Evolutionary conservation across 1,140 invertebrate genomes (phyloP), one percentile per base, ranked within the genome.

Genomic region (Pseudachorutes palmiensis): DNA sequence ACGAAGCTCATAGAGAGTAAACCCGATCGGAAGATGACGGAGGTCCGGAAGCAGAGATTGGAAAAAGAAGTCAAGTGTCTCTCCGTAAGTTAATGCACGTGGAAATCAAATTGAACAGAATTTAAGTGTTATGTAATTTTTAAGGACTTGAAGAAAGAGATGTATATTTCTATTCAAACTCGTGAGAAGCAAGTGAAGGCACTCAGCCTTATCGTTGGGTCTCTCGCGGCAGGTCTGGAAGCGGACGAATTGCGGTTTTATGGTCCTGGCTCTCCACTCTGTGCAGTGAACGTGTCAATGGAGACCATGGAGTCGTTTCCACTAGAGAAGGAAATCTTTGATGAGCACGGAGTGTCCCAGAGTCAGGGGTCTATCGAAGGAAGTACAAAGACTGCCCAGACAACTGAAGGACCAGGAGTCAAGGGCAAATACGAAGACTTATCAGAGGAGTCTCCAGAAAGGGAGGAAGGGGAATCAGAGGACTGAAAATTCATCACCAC

Each of bases 1-100:
- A 92, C 93, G 0, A 90, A 91, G 79, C 84, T 94, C 1, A 96
- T 97, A 70, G 87, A 88, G 71, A 85, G 90, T 74, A 90, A 96
- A 75, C 93, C 94, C 0, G 91, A 94, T 76, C 83, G 93, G 75
- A 86, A 88, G 76, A 86, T 90, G 70, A 94, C 92, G 1, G 83
- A 88, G 70, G 80, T 86, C 68, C 87, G 89, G 72, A 80, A 94
- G 0, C 81, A 84, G 51, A 83, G 84, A 41, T 79, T 94, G 14
- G 86, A 88, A 74, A 84, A 86, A 70, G 90, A 94, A 76, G 78
- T 95, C n/a, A n/a, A n/a, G n/a, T n/a, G n/a, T n/a, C n/a, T n/a
- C n/a, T n/a, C 31, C 81, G 83, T 45, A 78, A 75, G 63, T 75
- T 88, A 29, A 82, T 85, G 83, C 84, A 76, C 32, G 70, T 22